A percentile compares a stretch with the other conserved stretches of the same genome.
These are phyloP conservation scores for Onychostruthus taczanowskii DNA, from an alignment of 2,113 vertebrate species.

Conservation along the genomic window DNA sequence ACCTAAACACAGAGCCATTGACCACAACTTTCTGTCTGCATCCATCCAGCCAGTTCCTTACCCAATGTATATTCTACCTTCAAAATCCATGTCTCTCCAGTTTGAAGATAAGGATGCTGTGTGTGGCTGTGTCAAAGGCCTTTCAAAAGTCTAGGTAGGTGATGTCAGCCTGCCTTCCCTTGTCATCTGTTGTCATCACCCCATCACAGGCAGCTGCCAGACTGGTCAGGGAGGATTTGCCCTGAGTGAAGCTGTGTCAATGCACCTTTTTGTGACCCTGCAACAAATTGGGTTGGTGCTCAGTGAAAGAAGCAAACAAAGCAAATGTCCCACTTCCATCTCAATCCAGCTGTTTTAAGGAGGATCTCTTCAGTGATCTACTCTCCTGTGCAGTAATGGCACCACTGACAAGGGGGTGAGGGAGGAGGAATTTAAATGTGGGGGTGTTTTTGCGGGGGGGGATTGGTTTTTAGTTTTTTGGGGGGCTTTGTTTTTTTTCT, in stretches of 20 bases:
- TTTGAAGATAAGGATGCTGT: not conserved
- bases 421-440: not conserved
- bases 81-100: not conserved
- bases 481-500: rapidly evolving
- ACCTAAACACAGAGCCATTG: not conserved
- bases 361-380: not conserved
- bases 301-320: not conserved
- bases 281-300: not conserved
- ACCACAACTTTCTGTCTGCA: not conserved
- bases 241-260: not conserved
- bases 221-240: not conserved
- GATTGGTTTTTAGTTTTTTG: not conserved
- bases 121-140: not conserved
- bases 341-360: not conserved
- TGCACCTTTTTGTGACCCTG: not conserved
- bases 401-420: not conserved
- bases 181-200: not conserved
- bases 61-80: not conserved
- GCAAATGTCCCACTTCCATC: not conserved
- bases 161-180: rapidly evolving
- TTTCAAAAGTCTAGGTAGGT: not conserved
- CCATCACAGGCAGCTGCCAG: not conserved
- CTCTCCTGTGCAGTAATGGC: not conserved
- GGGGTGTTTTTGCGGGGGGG: rapidly evolving
- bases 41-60: not conserved